These are phyloP conservation scores for Myripristis murdjan DNA, from an alignment of 2,797 vertebrate species.

Conservation along the genomic window DNA sequence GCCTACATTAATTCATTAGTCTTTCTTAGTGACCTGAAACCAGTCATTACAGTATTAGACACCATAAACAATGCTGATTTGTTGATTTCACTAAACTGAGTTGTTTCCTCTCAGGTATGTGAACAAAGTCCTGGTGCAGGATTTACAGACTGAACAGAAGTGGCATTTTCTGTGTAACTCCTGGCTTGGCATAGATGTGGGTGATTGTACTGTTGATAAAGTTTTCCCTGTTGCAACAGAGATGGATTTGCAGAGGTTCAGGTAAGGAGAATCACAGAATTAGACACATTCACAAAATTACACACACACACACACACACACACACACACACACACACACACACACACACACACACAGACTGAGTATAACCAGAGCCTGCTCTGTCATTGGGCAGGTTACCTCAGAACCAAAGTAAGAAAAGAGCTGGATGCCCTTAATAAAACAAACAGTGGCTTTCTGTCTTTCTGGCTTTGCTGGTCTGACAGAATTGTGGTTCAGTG, in stretches of 20 bases:
- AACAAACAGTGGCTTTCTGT: too few relatives aligned
- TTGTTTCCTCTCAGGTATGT: constrained; percentile 87
- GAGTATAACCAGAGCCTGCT: too few relatives aligned
- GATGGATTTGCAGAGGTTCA: constrained; percentile 90
- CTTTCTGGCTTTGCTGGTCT: too few relatives aligned
- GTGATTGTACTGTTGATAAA: constrained; percentile 90
- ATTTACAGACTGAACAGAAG: constrained; percentile 86
- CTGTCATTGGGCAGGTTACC: too few relatives aligned
- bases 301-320: neutral
- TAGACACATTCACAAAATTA: neutral
- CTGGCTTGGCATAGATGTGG: constrained; percentile 91
- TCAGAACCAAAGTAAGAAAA: too few relatives aligned
- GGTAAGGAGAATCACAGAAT: constrained; percentile 76
- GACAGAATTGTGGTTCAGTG: too few relatives aligned
- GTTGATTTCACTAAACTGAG: neutral
- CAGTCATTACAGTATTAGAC: too few relatives aligned
- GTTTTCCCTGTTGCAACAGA: constrained; percentile 90
- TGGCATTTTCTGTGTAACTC: constrained; percentile 95
- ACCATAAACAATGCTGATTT: too few relatives aligned
- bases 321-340: neutral
- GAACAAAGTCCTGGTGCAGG: constrained; percentile 89
- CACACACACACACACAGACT: neutral
- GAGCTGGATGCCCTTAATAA: too few relatives aligned
- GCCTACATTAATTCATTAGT: too few relatives aligned
- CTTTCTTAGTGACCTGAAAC: too few relatives aligned